Conservation (phyloP, 2,888 invertebrate genomes). For the Atrina japonica region DNA sequence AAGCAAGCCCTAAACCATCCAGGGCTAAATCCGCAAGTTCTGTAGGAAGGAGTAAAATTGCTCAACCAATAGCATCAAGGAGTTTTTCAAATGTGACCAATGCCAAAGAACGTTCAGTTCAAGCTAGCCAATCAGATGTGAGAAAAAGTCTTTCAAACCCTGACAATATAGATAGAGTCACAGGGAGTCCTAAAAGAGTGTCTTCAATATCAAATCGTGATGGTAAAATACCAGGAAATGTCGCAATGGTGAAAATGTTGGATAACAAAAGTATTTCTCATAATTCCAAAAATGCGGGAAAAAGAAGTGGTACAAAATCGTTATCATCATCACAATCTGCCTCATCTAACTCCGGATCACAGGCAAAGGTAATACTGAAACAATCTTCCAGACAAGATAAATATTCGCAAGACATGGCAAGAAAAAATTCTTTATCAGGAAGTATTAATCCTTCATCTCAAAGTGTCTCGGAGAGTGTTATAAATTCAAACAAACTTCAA, state of each 20-base stretch:
- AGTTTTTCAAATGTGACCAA: slow-evolving; percentile 51
- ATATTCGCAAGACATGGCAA: slow-evolving; percentile 15
- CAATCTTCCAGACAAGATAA: slow-evolving; percentile 20
- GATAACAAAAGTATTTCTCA: slow-evolving; percentile 15
- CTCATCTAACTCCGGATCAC: slow-evolving; percentile 15
- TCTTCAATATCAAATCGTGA: too few species aligned
- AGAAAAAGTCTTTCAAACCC: slow-evolving; percentile 39
- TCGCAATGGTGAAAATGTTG: slow-evolving; percentile 4
- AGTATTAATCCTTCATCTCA: not conserved
- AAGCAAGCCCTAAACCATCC: slow-evolving; percentile 45
- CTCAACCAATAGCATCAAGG: slow-evolving; percentile 44
- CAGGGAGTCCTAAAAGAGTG: not conserved
- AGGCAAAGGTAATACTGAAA: slow-evolving; percentile 2
- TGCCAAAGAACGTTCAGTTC: slow-evolving; percentile 34
- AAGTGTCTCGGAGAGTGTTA: slow-evolving; percentile 8
- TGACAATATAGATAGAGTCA: slow-evolving; percentile 34
- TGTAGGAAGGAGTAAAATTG: slow-evolving; percentile 19
- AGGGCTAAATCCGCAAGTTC: slow-evolving; percentile 57
- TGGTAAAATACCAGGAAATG: slow-evolving; percentile 8
- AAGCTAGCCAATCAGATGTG: slow-evolving; percentile 33
- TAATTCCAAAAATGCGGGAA: slow-evolving; percentile 2
- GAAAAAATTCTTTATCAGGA: slow-evolving; percentile 18
- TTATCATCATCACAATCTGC: slow-evolving; percentile 29
- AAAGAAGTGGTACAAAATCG: slow-evolving; percentile 26
- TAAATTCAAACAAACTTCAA: not conserved